Base-by-base conservation (phyloP, 2,113 vertebrate genomes). In the Numida meleagris region DNA sequence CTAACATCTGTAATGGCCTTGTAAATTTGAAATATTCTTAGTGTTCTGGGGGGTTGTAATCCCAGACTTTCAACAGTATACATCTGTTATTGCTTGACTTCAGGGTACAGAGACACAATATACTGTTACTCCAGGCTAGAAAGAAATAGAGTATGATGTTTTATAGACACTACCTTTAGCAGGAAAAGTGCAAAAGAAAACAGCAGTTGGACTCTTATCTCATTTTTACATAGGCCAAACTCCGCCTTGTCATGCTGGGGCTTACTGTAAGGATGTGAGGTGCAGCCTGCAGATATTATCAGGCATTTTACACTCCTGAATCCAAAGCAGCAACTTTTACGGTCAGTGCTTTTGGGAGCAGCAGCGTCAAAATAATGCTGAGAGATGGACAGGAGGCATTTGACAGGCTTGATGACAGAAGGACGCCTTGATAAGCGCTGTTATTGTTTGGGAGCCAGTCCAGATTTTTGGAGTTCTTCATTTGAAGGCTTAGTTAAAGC, bases 381-480 rank as follows among this genome's bases (percentile, higher is more conserved):
- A 75, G 46, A 91, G 78, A 65, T 0, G 1, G 61, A 33, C 53
- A 78, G 58, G 65, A 90, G 43, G 57, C 36, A 23, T 14, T 83
- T 75, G 82, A 24, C 57, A 81, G 83, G 53, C 48, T 20, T 86
- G 74, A 62, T 58, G 61, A 82, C 76, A 59, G 88, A 96, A 88
- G 68, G 76, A 33, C 68, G 70, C 43, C 67, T 85, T 70, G 81
- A 82, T 66, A 93, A 96, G 38, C 45, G 42, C 59, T 0, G 0
- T 70, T 79, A 61, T 34, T 63, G 2, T 81, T 89, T 75, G 53
- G 59, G 63, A 94, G 90, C 68, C 82, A 90, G 66, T 68, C 85
- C 89, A 91, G 82, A 84, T 86, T 93, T 93, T 95, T 81, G 0
- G n/a, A 93, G 76, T 68, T 86, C 76, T 90, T 93, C 61, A 36